Evolutionary conservation across 2,113 vertebrate species (phyloP), one percentile per base, ranked within the genome.

Genomic region (Mystacornis crossleyi): DNA sequence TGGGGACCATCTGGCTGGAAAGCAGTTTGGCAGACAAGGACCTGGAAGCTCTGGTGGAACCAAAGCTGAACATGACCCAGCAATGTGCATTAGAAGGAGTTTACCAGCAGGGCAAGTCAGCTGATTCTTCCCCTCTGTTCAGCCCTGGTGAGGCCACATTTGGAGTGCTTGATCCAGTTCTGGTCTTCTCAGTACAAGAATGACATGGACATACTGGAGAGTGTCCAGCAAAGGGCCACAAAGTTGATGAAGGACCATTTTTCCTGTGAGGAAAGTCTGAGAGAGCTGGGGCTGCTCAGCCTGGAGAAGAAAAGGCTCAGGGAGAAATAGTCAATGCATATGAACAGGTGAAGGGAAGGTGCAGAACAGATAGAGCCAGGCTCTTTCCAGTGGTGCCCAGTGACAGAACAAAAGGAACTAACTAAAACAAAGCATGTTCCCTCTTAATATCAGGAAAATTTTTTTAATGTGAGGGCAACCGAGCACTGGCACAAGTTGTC

Each of bases 381-480:
- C 3, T 75, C 10, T 29, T 79, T n/a, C 10, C 17, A 31, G 15
- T 29, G 18, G 16, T 15, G 8, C 10, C 26, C 14, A 62, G n/a
- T 48, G 47, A 5, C 14, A 75, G 45, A 38, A 71, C 12, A 53
- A 67, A 33, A 89, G 28, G 18, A 14, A 36, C 11, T 24, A 4
- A 62, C 9, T 26, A 42, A 74, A 91, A 40, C 16, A 66, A 16
- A 34, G 7, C 10, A 60, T 2, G 6, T 33, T 65, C 19, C 10
- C 53, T 77, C 40, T 58, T 48, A 42, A 55, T 4, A 15, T 38
- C 33, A 60, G 69, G n/a, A 65, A 62, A n/a, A 0, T 12, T 12
- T 45, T 48, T 80, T 50, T 21, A 5, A 10, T 25, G 3, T 67
- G 47, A 47, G 8, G 8, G 11, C 34, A 6, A 29, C 13, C 0